Percentiles rank a stretch among this genome's conserved stretches.
Conservation (phyloP, 2,113 vertebrate species). For the Cinclus cinclus region DNA sequence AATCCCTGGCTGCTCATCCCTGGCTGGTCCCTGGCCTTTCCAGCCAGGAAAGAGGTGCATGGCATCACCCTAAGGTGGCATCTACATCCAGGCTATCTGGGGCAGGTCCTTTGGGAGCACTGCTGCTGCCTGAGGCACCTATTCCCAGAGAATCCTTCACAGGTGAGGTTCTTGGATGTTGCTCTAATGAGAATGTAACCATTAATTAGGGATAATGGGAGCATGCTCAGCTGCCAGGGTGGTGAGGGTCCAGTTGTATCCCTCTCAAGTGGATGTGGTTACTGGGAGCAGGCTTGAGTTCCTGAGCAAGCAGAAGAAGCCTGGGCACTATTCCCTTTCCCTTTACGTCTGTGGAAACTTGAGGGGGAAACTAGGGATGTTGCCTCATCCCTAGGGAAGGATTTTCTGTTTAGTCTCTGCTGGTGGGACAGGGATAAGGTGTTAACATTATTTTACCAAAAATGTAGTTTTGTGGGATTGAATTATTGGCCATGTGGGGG, state of each 20-base stretch:
- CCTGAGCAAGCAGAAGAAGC: background rate
- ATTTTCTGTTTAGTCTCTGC: background rate
- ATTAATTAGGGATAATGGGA: background rate
- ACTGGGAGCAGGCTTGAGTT: background rate
- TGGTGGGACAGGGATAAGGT: background rate
- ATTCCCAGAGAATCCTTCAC: background rate
- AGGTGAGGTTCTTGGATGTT: background rate
- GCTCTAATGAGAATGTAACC: background rate
- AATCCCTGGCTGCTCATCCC: background rate
- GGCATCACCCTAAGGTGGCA: background rate
- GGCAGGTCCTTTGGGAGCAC: accelerated
- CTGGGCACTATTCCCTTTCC: background rate
- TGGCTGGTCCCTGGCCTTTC: background rate
- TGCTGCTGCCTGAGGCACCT: background rate
- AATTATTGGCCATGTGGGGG: background rate
- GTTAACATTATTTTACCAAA: background rate
- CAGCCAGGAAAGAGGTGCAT: background rate
- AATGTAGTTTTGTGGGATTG: background rate
- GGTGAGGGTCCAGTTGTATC: background rate
- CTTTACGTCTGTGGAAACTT: background rate
- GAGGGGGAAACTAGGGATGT: background rate
- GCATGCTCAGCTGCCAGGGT: background rate
- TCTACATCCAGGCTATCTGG: accelerated
- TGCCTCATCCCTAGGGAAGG: background rate
- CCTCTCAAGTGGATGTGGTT: background rate